Conservation (phyloP, 1,140 invertebrate genomes). For the Trissolcus basalis region DNA sequence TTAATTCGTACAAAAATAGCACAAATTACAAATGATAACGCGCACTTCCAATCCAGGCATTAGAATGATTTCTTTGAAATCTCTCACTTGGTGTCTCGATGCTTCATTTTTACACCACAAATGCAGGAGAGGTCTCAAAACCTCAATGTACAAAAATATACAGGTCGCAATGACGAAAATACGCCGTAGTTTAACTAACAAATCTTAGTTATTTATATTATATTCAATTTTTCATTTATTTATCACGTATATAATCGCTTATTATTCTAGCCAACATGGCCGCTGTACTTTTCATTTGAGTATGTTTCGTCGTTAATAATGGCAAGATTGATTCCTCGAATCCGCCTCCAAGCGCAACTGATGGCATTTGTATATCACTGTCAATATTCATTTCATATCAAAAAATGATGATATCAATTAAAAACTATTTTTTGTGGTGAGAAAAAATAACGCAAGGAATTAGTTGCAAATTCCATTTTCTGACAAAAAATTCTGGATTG, state of each 20-base stretch:
- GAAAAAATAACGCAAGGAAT: neutral
- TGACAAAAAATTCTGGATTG: conserved; percentile 1
- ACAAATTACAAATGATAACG: conserved; percentile 43
- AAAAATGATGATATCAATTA: neutral
- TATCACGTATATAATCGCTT: conserved; percentile 52
- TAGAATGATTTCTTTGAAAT: conserved; percentile 59
- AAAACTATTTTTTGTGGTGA: neutral
- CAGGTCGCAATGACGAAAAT: conserved; percentile 53
- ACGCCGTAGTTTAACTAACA: conserved; percentile 45
- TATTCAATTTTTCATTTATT: conserved; percentile 55
- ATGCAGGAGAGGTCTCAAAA: conserved; percentile 60
- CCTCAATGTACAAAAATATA: conserved; percentile 75
- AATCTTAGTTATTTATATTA: conserved; percentile 57
- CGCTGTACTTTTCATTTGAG: conserved; percentile 41
- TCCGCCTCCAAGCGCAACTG: conserved; percentile 13
- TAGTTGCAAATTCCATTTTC: no score
- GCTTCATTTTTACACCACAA: conserved; percentile 69
- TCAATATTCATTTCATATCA: neutral
- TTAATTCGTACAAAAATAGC: conserved; percentile 17
- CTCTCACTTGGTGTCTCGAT: conserved; percentile 66
- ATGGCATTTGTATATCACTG: neutral
- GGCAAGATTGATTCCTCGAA: conserved; percentile 37
- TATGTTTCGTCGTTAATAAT: conserved; percentile 41
- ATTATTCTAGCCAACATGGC: conserved; percentile 52
- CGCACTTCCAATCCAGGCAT: conserved; percentile 40